Conservation (phyloP, 1,140 invertebrate genomes). For the Listronotus oregonensis region DNA sequence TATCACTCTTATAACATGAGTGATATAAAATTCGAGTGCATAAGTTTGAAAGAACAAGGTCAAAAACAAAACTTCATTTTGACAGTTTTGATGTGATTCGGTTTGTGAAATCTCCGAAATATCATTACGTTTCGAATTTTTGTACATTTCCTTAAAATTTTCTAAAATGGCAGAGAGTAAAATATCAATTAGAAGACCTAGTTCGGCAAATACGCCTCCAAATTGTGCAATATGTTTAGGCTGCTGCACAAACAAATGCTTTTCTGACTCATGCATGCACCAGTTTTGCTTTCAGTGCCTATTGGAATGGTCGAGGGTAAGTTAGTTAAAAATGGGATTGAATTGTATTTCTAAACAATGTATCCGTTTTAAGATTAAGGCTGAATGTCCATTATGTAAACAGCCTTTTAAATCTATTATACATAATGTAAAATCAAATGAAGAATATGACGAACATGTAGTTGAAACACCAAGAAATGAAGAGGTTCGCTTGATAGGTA, state of each 20-base stretch:
- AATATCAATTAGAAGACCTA: slow-evolving; percentile 42
- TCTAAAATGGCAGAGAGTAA: slow-evolving; percentile 44
- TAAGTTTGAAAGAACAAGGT: slow-evolving; percentile 9
- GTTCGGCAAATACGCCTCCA: slow-evolving; percentile 71
- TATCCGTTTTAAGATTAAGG: slow-evolving; percentile 69
- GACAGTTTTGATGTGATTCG: slow-evolving; percentile 15
- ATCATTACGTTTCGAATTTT: background rate
- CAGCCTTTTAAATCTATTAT: slow-evolving; percentile 89
- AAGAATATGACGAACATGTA: slow-evolving; percentile 85
- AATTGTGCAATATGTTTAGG: slow-evolving; percentile 93
- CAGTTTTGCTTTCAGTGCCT: slow-evolving; percentile 93
- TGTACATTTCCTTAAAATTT: background rate
- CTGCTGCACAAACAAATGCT: slow-evolving; percentile 83
- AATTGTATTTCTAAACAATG: background rate
- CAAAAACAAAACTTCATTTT: slow-evolving; percentile 15
- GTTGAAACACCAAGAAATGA: slow-evolving; percentile 40
- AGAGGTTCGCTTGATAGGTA: slow-evolving; percentile 30
- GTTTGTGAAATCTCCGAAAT: background rate
- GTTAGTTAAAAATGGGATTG: slow-evolving; percentile 23
- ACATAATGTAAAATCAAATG: slow-evolving; percentile 85
- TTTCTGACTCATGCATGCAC: slow-evolving; percentile 90
- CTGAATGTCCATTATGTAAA: slow-evolving; percentile 93
- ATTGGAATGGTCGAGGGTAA: slow-evolving; percentile 90
- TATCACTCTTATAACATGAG: too few species aligned
- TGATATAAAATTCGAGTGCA: too few species aligned